phyloP scores from a whole-genome alignment of 2,113 vertebrate species.

The Rhinogobius similis region DNA sequence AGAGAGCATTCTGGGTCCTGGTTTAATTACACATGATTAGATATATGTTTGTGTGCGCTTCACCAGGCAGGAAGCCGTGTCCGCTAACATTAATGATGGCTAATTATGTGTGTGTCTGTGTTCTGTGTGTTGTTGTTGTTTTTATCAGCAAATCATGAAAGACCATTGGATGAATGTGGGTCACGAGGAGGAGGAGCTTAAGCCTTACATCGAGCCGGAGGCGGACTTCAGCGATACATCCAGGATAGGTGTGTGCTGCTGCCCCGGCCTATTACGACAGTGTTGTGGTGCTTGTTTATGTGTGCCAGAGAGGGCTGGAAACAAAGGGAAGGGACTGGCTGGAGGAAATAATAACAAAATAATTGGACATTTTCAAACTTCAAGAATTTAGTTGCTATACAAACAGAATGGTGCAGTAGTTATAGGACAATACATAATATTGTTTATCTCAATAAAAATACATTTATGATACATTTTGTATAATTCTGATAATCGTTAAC shows the following conservation, averaged over 20 bases:
- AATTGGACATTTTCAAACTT: background rate
- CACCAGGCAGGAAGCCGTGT: background rate
- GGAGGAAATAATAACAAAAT: background rate
- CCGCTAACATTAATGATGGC: background rate
- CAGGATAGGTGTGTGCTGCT: conserved; percentile 85
- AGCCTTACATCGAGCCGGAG: conserved; percentile 91
- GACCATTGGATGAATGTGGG: conserved; percentile 98
- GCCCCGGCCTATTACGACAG: background rate
- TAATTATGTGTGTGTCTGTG: conserved; percentile 9
- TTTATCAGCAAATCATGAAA: conserved; percentile 95
- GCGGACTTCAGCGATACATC: conserved; percentile 89
- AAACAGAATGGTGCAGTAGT: background rate
- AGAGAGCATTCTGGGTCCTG: background rate
- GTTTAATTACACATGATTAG: conserved; percentile 8
- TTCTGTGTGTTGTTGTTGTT: conserved; percentile 5
- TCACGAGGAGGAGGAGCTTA: conserved; percentile 93
- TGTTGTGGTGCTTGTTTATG: background rate
- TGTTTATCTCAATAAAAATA: too few relatives aligned
- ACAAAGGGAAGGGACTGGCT: background rate
- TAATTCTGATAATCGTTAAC: too few relatives aligned
- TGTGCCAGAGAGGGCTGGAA: background rate
- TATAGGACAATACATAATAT: too few relatives aligned
- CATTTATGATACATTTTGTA: too few relatives aligned
- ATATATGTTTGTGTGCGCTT: background rate
- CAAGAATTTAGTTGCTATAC: background rate